A percentile compares a stretch with the other conserved stretches of the same genome.
phyloP scores from a whole-genome alignment of 2,888 invertebrate species.

The Globia sparganii region DNA sequence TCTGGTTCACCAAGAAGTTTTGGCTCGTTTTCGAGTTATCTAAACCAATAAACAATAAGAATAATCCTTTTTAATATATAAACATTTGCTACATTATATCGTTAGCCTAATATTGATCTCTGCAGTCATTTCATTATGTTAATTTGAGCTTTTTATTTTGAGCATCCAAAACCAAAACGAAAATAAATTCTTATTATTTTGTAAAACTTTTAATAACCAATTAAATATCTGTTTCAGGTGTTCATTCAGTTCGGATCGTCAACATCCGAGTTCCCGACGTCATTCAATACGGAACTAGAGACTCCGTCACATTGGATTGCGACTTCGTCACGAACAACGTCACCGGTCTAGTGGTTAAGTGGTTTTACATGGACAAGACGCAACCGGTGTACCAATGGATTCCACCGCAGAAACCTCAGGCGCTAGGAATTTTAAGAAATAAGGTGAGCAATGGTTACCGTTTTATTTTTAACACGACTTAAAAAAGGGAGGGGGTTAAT shows the following conservation, averaged over 20 bases:
- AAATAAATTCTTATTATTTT: background rate
- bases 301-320: conserved; percentile 92
- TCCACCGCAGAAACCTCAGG: conserved; percentile 92
- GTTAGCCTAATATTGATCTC: background rate
- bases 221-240: conserved; percentile 78
- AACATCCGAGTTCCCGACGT: conserved; percentile 91
- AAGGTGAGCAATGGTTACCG: conserved; percentile 73
- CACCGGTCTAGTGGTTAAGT: conserved; percentile 93
- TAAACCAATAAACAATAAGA: background rate
- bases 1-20: conserved; percentile 4
- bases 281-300: conserved; percentile 90
- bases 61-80: background rate
- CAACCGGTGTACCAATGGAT: conserved; percentile 96
- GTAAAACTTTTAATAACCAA: background rate
- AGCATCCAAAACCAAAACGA: background rate
- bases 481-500: background rate
- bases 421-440: conserved; percentile 88
- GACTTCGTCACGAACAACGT: conserved; percentile 92
- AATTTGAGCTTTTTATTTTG: background rate
- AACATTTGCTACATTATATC: background rate
- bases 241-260: conserved; percentile 90
- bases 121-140: background rate
- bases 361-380: conserved; percentile 92
- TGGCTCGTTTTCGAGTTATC: background rate
- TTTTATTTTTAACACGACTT: background rate